Evolutionary conservation across 2,797 vertebrate genomes (phyloP).

Genomic region (Nannoperca australis): DNA sequence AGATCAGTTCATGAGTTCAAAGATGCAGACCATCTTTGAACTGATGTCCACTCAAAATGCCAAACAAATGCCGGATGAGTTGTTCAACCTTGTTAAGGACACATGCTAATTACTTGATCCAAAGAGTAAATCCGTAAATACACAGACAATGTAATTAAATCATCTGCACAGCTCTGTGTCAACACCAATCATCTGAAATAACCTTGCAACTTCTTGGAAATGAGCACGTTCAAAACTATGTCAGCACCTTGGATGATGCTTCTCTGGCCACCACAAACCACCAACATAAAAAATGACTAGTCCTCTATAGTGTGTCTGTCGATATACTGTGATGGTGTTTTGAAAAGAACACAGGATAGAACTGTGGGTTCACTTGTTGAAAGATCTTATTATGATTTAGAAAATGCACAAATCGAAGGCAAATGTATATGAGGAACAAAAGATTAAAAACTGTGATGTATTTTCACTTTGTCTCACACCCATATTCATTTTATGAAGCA

Average conservation of each 20-base stretch:
- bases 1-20: no score
- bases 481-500: conserved; percentile 8
- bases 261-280: conserved; percentile 10
- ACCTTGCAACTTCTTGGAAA: conserved; percentile 74
- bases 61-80: conserved; percentile 35
- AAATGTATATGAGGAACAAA: not conserved
- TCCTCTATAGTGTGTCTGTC: not conserved
- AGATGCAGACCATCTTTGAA: conserved; percentile 27
- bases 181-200: conserved; percentile 71
- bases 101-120: conserved; percentile 66
- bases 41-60: conserved; percentile 23
- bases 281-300: not conserved
- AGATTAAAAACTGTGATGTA: not conserved
- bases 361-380: conserved; percentile 1
- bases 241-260: conserved; percentile 37
- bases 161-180: conserved; percentile 62
- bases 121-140: conserved; percentile 79
- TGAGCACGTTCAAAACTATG: conserved; percentile 33
- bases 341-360: not conserved
- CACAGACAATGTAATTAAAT: conserved; percentile 73
- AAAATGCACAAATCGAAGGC: conserved; percentile 10
- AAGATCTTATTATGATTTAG: not conserved
- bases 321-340: not conserved
- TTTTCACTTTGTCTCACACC: not conserved
- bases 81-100: conserved; percentile 75